These are phyloP conservation scores for Murina feae DNA, from an alignment of 2,113 vertebrate species.

Conservation along the genomic window DNA sequence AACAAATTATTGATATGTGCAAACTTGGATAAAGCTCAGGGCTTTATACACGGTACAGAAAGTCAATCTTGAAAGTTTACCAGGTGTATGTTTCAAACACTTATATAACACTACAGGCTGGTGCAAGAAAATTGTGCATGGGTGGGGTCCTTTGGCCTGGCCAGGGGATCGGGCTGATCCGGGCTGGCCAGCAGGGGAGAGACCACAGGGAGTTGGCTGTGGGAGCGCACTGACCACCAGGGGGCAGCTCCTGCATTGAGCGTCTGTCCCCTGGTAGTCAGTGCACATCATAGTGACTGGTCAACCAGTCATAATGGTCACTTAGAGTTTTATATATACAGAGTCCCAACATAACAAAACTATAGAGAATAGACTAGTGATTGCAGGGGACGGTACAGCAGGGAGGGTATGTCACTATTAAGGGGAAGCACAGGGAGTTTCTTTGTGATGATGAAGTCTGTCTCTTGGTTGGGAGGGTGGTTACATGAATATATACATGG, in stretches of 20 bases:
- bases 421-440: neutral
- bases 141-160: too few relatives aligned
- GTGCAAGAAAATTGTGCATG: too few relatives aligned
- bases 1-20: neutral
- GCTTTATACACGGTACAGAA: neutral
- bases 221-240: too few relatives aligned
- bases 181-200: too few relatives aligned
- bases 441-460: neutral
- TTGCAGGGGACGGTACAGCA: neutral
- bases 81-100: neutral
- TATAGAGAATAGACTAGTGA: neutral
- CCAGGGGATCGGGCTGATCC: too few relatives aligned
- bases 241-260: too few relatives aligned
- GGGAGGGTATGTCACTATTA: too few relatives aligned
- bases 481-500: neutral
- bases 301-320: too few relatives aligned
- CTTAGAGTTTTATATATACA: too few relatives aligned
- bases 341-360: neutral
- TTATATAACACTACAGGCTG: neutral
- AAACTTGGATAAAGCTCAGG: neutral
- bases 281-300: too few relatives aligned
- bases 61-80: neutral
- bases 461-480: neutral
- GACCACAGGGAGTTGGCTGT: too few relatives aligned
- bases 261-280: too few relatives aligned